Percentiles rank a stretch among this genome's conserved stretches.
Evolutionary conservation across 2,113 vertebrate genomes (phyloP).

Genomic region (Notiomystis cincta): DNA sequence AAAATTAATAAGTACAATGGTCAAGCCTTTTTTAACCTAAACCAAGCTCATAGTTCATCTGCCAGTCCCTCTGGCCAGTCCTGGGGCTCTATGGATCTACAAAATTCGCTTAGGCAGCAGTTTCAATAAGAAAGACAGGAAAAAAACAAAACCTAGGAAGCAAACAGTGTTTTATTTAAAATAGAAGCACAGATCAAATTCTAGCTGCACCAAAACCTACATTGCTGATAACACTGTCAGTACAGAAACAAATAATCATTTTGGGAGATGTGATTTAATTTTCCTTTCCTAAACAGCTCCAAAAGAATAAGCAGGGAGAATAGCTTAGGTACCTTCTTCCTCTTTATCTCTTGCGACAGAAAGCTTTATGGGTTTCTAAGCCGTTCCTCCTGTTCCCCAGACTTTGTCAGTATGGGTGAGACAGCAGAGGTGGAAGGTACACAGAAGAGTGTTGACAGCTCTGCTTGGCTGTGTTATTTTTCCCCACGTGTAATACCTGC

Average conservation of each 20-base stretch:
- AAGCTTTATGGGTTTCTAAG: background rate
- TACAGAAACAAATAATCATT: background rate
- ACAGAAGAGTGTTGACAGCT: conserved; percentile 19
- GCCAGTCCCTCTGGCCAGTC: background rate
- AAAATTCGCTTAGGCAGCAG: background rate
- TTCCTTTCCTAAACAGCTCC: background rate
- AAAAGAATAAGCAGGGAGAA: background rate
- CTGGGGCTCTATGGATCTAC: background rate
- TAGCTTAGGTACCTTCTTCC: background rate
- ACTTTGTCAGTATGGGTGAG: conserved; percentile 20
- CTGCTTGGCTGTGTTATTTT: conserved; percentile 36
- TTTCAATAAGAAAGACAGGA: background rate
- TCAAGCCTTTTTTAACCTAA: background rate
- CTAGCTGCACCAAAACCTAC: background rate
- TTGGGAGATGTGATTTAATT: background rate
- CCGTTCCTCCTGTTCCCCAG: background rate
- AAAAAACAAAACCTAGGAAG: background rate
- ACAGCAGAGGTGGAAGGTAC: background rate
- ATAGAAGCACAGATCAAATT: background rate
- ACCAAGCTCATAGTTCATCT: background rate
- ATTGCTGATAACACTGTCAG: background rate
- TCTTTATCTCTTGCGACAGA: conserved; percentile 1
- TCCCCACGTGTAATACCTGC: conserved; percentile 5
- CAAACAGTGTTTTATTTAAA: background rate
- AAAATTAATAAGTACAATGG: background rate